Evolutionary conservation across 2,888 invertebrate species (phyloP), one percentile per base, ranked within the genome.

Genomic region (Ochlodes sylvanus): DNA sequence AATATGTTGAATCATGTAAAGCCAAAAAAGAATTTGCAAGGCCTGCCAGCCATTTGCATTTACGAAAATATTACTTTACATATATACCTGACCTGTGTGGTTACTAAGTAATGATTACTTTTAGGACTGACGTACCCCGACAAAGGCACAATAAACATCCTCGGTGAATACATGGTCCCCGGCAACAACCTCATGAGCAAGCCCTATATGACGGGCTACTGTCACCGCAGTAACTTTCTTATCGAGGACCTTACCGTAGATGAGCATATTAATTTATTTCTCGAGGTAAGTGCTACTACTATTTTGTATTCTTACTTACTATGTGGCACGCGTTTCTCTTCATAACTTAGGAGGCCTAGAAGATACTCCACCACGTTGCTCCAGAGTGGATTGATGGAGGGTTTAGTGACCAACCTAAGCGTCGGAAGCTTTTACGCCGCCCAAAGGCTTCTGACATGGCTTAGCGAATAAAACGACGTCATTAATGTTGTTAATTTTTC

Each of bases 151-250:
- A 81, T 92, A 61, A 82, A 79, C 60, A 79, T 91, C 0, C 73
- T 90, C 7, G 92, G 92, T 0, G 75, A 81, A 2, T 69, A 72
- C 5, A 17, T 85, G 56, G 66, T 42, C 0, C 73, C 75, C 0
- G 77, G 75, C 0, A 70, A 71, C 0, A 76, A 75, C 15, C 73
- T 81, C 5, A 79, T 90, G 78, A 76, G 82, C 0, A 73, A 72
- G 1, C 79, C 80, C 0, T 78, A 86, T 42, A 89, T 88, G 87
- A 79, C 89, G 77, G 91, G 92, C 9, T 91, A 85, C 75, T 92
- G 90, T 64, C 89, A 91, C 54, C 81, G 76, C 10, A 71, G 78
- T 14, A 73, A 76, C 1, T 72, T 83, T 44, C 83, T 92, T 12
- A 71, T 90, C 1, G 79, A 82, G 0, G 90, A 91, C 38, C 83